Evolutionary conservation across 2,113 vertebrate genomes (phyloP).

Genomic region (Boleophthalmus pectinirostris): DNA sequence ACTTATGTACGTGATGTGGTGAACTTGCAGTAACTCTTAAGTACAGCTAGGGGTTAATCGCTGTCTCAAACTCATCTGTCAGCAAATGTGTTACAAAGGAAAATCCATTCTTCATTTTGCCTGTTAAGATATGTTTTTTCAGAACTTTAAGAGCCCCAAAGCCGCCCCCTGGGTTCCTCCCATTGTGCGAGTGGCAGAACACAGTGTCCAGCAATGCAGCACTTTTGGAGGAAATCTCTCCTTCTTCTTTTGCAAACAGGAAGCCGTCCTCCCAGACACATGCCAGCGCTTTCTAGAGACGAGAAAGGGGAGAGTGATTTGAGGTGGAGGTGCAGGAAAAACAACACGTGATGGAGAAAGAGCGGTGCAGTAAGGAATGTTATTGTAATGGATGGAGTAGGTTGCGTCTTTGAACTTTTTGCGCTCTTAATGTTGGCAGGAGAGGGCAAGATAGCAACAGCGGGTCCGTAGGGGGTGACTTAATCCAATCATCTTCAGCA

Average conservation of each 20-base stretch:
- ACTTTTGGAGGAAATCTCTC: conserved; percentile 75
- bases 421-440: neutral
- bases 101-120: conserved; percentile 16
- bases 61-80: conserved; percentile 23
- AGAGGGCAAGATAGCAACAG: conserved; percentile 1
- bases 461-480: neutral
- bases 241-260: conserved; percentile 77
- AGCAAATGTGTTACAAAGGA: conserved; percentile 16
- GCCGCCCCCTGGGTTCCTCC: conserved; percentile 78
- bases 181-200: conserved; percentile 76
- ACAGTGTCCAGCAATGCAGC: conserved; percentile 71
- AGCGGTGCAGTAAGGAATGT: conserved; percentile 11
- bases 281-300: conserved; percentile 50
- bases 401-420: conserved; percentile 15
- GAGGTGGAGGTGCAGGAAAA: conserved; percentile 17
- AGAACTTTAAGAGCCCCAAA: conserved; percentile 40
- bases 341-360: conserved; percentile 31
- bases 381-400: conserved; percentile 14
- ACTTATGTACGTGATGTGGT: conserved; percentile 18
- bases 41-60: conserved; percentile 18
- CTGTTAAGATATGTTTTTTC: conserved; percentile 12
- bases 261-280: conserved; percentile 65
- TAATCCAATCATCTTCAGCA: neutral
- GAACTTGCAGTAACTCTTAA: conserved; percentile 1
- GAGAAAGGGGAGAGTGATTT: conserved; percentile 24